Evolutionary conservation across 2,113 vertebrate species (phyloP).

Genomic region (Propithecus coquereli): DNA sequence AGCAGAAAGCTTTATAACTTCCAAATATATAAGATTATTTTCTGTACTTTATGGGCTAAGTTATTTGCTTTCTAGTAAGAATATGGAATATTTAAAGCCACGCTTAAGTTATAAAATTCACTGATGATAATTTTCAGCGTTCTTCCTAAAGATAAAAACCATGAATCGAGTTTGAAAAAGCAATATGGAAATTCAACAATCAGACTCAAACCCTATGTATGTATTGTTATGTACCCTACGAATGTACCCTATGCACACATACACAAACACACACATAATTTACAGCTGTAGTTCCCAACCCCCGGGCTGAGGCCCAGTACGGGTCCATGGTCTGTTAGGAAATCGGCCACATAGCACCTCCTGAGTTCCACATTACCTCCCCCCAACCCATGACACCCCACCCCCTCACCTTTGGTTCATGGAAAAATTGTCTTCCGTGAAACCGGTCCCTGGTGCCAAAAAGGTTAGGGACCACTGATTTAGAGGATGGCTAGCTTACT

Average conservation of each 20-base stretch:
- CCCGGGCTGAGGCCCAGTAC: no score
- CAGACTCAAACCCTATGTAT: conserved; percentile 14
- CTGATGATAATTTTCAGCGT: neutral
- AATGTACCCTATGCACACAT: neutral
- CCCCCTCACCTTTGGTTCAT: no score
- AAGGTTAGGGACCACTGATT: neutral
- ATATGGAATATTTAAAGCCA: conserved; percentile 58
- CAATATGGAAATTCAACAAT: conserved; percentile 4
- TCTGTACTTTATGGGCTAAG: conserved; percentile 39
- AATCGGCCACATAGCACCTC: no score
- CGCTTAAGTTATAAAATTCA: conserved; percentile 53
- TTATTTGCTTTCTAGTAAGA: conserved; percentile 37
- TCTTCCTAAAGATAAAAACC: neutral
- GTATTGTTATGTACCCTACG: neutral
- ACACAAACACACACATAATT: neutral
- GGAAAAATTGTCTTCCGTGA: no score
- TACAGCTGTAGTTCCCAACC: no score
- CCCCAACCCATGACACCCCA: no score
- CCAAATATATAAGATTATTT: conserved; percentile 65
- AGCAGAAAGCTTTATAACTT: conserved; percentile 65
- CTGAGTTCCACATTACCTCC: no score
- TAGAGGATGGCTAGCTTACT: neutral
- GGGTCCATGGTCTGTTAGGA: no score
- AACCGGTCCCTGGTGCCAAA: no score
- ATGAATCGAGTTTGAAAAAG: conserved; percentile 40